phyloP scores from a whole-genome alignment of 2,888 invertebrate genomes.

The Phymatocera aterrima region DNA sequence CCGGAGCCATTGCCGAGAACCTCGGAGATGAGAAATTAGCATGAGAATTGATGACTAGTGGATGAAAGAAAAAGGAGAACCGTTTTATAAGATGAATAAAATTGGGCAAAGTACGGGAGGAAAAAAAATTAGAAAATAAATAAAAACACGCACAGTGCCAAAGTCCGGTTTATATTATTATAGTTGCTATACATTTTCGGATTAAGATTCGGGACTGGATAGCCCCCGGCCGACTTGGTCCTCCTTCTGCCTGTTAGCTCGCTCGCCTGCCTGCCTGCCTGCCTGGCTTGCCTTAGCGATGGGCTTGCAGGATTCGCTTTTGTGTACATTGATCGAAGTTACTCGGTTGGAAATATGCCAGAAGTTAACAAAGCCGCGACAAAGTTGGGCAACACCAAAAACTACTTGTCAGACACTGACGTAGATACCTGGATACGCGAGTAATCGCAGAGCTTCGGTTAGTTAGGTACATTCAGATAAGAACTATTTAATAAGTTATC shows the following conservation, averaged over 20 bases:
- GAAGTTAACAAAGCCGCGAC: constrained; percentile 39
- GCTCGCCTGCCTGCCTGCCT: neutral
- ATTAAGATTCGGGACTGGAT: constrained; percentile 38
- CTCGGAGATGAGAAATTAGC: neutral
- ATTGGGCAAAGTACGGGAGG: neutral
- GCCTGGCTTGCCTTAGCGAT: constrained; percentile 4
- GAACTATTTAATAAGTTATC: neutral
- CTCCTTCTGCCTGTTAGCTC: neutral
- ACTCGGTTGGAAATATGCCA: constrained; percentile 56
- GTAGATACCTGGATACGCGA: constrained; percentile 1
- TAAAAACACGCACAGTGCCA: constrained; percentile 36
- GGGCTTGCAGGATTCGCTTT: constrained; percentile 6
- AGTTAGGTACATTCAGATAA: neutral
- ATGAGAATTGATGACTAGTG: constrained; percentile 16
- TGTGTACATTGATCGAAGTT: constrained; percentile 53
- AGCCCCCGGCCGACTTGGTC: neutral
- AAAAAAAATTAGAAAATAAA: no score
- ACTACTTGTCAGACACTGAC: constrained; percentile 41
- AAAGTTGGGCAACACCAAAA: constrained; percentile 44
- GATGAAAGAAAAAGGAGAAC: neutral
- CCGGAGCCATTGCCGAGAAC: neutral
- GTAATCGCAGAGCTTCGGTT: neutral
- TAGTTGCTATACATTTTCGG: constrained; percentile 40
- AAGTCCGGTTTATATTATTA: constrained; percentile 36
- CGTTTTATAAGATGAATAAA: neutral